Evolutionary conservation across 2,797 vertebrate species (phyloP).

Genomic region (Moxostoma hubbsi): DNA sequence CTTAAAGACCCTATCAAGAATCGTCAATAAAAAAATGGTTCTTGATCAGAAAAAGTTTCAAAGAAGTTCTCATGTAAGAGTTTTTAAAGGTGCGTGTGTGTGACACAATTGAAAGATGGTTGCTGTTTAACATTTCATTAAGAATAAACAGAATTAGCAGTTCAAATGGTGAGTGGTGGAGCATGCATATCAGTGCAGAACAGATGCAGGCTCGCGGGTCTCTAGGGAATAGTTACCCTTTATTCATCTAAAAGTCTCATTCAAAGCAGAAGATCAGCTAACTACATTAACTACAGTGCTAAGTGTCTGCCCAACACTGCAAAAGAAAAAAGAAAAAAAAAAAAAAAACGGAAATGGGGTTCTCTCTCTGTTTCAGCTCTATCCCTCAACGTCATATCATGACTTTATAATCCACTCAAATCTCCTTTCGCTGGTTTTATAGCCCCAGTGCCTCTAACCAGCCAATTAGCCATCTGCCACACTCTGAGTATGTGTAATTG

Average conservation of each 20-base stretch:
- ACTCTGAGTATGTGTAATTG: conserved; percentile 13
- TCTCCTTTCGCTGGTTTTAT: conserved; percentile 68
- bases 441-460: conserved; percentile 74
- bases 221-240: conserved; percentile 43
- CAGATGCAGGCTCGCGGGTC: conserved; percentile 42
- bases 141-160: conserved; percentile 6
- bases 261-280: conserved; percentile 58
- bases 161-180: conserved; percentile 10
- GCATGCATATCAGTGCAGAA: conserved; percentile 47
- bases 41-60: background rate
- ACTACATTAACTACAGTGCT: conserved; percentile 56
- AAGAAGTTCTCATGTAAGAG: too few species aligned
- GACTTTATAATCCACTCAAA: conserved; percentile 76
- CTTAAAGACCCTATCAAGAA: background rate
- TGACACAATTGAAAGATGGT: too few species aligned
- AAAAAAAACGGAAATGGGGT: conserved; percentile 54
- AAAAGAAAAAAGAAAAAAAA: conserved; percentile 61
- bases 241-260: conserved; percentile 60
- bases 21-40: background rate
- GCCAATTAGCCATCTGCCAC: conserved; percentile 90
- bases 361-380: conserved; percentile 54
- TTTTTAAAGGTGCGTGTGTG: too few species aligned
- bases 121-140: background rate
- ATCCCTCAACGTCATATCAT: conserved; percentile 64
- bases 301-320: conserved; percentile 44